phyloP scores from a whole-genome alignment of 2,113 vertebrate species.

The Proteles cristata region DNA sequence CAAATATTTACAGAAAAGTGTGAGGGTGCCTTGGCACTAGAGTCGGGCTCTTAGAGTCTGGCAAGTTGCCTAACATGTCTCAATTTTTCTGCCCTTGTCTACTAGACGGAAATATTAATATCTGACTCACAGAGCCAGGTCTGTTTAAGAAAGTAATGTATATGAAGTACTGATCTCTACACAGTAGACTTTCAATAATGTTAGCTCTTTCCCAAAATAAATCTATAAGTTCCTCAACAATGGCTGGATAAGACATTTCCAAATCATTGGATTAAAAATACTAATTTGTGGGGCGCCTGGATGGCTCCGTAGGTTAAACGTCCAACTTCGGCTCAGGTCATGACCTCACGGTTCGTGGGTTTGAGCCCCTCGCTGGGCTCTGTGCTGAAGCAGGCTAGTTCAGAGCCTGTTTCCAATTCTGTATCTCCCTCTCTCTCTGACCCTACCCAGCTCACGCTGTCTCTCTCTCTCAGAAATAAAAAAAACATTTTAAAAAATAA shows the following conservation, averaged over 20 bases:
- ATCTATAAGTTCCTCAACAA: not conserved
- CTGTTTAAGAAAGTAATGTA: not conserved
- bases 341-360: too few relatives aligned
- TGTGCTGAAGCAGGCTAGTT: too few relatives aligned
- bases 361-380: too few relatives aligned
- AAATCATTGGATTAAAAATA: not conserved
- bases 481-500: too few relatives aligned
- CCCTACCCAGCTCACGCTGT: too few relatives aligned
- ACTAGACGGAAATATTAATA: not conserved
- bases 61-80: not conserved
- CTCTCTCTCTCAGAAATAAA: too few relatives aligned
- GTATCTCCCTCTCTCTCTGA: too few relatives aligned
- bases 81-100: not conserved
- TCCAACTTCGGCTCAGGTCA: too few relatives aligned
- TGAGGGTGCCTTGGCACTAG: not conserved
- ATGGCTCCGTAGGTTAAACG: too few relatives aligned
- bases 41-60: not conserved
- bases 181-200: not conserved
- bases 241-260: not conserved
- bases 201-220: not conserved
- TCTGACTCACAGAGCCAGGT: not conserved
- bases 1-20: not conserved
- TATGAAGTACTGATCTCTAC: not conserved
- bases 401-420: too few relatives aligned
- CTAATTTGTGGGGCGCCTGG: not conserved